phyloP scores from a whole-genome alignment of 2,113 vertebrate genomes.

The Clarias batrachus region DNA sequence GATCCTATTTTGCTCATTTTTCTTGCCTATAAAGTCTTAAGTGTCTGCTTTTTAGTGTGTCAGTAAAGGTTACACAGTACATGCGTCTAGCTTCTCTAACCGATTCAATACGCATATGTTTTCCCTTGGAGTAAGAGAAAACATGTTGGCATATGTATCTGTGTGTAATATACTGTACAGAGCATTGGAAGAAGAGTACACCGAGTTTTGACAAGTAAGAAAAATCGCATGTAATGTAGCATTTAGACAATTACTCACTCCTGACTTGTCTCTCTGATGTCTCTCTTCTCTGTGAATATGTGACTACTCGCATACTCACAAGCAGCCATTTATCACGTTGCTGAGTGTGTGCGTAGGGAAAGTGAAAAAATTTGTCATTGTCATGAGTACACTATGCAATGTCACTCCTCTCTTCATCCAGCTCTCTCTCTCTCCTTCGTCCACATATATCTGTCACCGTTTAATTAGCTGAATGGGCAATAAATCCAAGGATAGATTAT shows the following conservation, averaged over 20 bases:
- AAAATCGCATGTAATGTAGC: conserved; percentile 28
- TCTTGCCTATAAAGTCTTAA: neutral
- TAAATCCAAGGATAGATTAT: conserved; percentile 60
- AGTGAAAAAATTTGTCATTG: conserved; percentile 62
- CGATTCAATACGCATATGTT: neutral
- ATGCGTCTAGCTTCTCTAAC: neutral
- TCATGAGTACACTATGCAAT: conserved; percentile 48
- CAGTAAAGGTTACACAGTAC: neutral
- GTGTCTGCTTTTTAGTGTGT: neutral
- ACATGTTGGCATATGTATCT: neutral
- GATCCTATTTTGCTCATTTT: neutral
- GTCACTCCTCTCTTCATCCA: conserved; percentile 48
- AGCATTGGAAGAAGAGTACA: neutral
- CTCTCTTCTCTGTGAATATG: conserved; percentile 26
- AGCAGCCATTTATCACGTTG: conserved; percentile 46
- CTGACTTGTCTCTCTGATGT: conserved; percentile 23
- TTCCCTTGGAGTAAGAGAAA: neutral
- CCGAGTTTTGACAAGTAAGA: conserved; percentile 10
- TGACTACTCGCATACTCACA: conserved; percentile 17
- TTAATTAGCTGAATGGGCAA: conserved; percentile 74
- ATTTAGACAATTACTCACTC: conserved; percentile 38
- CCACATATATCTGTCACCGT: conserved; percentile 67
- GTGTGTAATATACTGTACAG: conserved; percentile 10
- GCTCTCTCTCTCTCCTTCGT: conserved; percentile 53
- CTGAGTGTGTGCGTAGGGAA: conserved; percentile 44